These are phyloP conservation scores for Solenodon paradoxus DNA, from an alignment of 2,113 vertebrate species.

Conservation along the genomic window DNA sequence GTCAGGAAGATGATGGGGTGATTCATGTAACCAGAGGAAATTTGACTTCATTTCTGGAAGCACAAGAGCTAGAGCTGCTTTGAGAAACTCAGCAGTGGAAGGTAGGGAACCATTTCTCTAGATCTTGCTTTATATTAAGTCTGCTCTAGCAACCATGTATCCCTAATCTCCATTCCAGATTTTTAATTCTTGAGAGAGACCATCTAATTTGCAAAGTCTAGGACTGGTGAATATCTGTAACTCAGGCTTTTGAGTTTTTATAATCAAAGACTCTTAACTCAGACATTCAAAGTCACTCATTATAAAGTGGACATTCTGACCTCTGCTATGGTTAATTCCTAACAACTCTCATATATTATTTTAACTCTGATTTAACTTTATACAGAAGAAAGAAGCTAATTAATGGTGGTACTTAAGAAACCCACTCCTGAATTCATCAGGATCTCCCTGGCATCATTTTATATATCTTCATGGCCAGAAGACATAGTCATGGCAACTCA, in stretches of 20 bases:
- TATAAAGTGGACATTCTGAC: no score
- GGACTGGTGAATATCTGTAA: background rate
- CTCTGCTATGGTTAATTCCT: no score
- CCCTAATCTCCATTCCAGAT: background rate
- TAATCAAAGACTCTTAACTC: no score
- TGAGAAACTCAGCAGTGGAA: background rate
- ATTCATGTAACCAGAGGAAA: background rate
- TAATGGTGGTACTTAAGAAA: no score
- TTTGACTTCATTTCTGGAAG: background rate
- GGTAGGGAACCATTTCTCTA: background rate
- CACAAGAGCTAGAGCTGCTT: background rate
- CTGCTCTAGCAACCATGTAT: background rate
- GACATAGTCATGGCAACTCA: background rate
- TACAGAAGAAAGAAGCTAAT: no score
- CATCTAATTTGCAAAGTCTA: background rate
- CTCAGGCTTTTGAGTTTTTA: background rate
- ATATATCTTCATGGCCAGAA: background rate
- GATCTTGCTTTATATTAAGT: background rate
- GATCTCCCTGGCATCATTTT: no score
- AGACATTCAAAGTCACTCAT: no score
- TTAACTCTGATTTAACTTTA: no score
- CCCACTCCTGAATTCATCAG: no score
- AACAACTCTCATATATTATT: no score
- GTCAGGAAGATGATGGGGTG: background rate
- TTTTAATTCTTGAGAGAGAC: background rate